Evolutionary conservation across 2,113 vertebrate species (phyloP).

Genomic region (Empidonax alnorum): DNA sequence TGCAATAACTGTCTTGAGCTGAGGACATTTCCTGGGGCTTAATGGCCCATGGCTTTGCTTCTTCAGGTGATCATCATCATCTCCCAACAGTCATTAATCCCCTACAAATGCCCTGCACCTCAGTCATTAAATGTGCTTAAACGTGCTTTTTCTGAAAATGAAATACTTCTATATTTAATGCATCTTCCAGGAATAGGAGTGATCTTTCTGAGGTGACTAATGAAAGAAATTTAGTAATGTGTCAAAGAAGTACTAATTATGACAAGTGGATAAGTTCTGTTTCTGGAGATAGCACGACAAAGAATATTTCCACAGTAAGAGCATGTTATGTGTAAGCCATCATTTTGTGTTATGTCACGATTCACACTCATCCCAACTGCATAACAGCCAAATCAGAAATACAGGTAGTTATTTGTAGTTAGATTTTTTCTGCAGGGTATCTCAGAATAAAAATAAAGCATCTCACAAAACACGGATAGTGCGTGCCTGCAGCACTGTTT

Average conservation of each 20-base stretch:
- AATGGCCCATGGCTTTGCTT: conserved; percentile 24
- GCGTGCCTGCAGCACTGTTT: background rate
- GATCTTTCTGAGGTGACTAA: conserved; percentile 17
- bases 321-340: background rate
- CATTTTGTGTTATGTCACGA: background rate
- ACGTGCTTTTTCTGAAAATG: conserved; percentile 10
- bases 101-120: background rate
- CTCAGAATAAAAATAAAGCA: background rate
- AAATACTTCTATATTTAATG: conserved; percentile 57
- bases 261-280: background rate
- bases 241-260: conserved; percentile 1
- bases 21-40: conserved; percentile 55
- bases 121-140: conserved; percentile 47
- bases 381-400: background rate
- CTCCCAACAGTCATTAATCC: conserved; percentile 60
- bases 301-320: background rate
- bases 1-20: conserved; percentile 43
- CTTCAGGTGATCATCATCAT: conserved; percentile 45
- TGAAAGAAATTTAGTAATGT: conserved; percentile 18
- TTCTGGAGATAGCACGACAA: background rate
- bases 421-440: background rate
- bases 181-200: conserved; percentile 33
- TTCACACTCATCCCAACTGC: background rate
- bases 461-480: background rate
- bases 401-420: background rate